Evolutionary conservation across 2,888 invertebrate genomes (phyloP).

Genomic region (Tipula unca): DNA sequence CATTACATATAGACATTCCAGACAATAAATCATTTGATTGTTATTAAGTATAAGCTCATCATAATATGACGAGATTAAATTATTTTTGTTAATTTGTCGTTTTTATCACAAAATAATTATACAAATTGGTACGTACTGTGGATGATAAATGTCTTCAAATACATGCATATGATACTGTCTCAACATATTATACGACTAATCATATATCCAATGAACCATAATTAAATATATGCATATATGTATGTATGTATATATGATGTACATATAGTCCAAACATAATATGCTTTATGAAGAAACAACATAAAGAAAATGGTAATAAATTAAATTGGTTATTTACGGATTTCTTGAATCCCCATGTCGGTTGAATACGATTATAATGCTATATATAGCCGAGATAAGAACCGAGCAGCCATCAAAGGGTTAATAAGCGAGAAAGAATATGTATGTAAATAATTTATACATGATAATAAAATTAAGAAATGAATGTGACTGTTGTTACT

Average conservation of each 20-base stretch:
- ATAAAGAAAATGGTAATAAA: neutral
- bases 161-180: neutral
- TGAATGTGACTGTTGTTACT: neutral
- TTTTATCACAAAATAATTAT: neutral
- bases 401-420: neutral
- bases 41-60: too few species aligned
- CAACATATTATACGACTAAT: neutral
- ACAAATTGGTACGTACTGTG: neutral
- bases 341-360: neutral
- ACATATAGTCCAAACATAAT: neutral
- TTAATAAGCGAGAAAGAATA: neutral
- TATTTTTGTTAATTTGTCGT: neutral
- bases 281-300: neutral
- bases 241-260: too few species aligned
- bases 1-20: too few species aligned
- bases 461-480: neutral
- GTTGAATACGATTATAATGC: neutral
- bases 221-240: too few species aligned
- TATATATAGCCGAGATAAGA: neutral
- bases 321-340: neutral
- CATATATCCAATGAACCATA: neutral
- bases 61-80: neutral
- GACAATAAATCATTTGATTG: neutral
- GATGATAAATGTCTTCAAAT: neutral
- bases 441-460: neutral